Conservation (phyloP, 2,113 vertebrate species). For the Eubucco bourcierii region DNA sequence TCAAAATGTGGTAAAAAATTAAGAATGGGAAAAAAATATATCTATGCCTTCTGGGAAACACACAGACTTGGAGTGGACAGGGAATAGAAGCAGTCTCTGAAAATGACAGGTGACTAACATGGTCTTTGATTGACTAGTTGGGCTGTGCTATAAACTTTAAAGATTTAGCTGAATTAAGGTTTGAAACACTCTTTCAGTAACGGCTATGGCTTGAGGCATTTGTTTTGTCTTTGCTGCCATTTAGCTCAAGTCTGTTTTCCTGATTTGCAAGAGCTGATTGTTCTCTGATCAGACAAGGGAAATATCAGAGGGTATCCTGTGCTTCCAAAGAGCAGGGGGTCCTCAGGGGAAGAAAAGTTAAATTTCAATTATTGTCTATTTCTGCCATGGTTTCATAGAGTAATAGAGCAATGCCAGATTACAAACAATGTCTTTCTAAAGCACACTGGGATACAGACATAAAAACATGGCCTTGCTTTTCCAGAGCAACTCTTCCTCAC, state of each 20-base stretch:
- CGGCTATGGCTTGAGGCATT: neutral
- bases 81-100: neutral
- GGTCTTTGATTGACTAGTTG: neutral
- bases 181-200: neutral
- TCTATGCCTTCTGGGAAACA: conserved; percentile 33
- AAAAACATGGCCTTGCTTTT: neutral
- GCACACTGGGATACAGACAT: no score
- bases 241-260: neutral
- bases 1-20: conserved; percentile 71
- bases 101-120: neutral
- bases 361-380: neutral
- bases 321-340: neutral
- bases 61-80: neutral
- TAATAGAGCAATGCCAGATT: neutral
- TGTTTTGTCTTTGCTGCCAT: conserved; percentile 3
- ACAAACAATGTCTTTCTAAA: no score
- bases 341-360: neutral
- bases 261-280: neutral
- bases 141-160: neutral
- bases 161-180: neutral
- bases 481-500: neutral
- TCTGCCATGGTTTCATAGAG: neutral
- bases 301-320: neutral
- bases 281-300: neutral
- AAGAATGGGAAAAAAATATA: neutral